These are phyloP conservation scores for Gasterosteus aculeatus DNA, from an alignment of 2,113 vertebrate species.

Conservation along the genomic window DNA sequence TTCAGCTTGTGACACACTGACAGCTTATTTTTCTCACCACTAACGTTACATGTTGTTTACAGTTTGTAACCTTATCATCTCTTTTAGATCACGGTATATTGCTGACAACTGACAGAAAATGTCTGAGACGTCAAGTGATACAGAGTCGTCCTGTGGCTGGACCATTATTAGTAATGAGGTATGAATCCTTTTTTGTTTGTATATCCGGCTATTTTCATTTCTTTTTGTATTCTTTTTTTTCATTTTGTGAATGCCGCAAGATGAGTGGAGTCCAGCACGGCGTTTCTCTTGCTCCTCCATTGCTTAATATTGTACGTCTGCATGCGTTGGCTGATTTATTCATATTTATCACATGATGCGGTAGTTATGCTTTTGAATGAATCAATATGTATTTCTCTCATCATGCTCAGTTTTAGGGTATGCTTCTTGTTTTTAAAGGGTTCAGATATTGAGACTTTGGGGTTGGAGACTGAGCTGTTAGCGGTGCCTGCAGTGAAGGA, in stretches of 20 bases:
- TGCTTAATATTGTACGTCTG: not conserved
- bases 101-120: slow-evolving; percentile 76
- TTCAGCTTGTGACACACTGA: not conserved
- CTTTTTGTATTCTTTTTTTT: not conserved
- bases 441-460: slow-evolving; percentile 90
- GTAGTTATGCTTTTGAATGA: not conserved
- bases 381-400: not conserved
- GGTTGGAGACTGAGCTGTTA: slow-evolving; percentile 71
- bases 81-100: slow-evolving; percentile 12
- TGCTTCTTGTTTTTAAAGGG: slow-evolving; percentile 78
- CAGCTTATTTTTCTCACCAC: not conserved
- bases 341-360: not conserved
- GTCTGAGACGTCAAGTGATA: slow-evolving; percentile 94
- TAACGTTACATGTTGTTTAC: not conserved
- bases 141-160: slow-evolving; percentile 97
- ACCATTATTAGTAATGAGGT: slow-evolving; percentile 97
- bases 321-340: not conserved
- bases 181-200: slow-evolving; percentile 23
- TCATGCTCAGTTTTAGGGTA: slow-evolving; percentile 4
- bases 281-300: not conserved
- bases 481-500: slow-evolving; percentile 69
- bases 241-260: not conserved
- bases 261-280: not conserved
- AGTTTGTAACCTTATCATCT: not conserved
- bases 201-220: not conserved